Conservation (phyloP, 2,797 vertebrate genomes). For the Lepilemur ruficaudatus region DNA sequence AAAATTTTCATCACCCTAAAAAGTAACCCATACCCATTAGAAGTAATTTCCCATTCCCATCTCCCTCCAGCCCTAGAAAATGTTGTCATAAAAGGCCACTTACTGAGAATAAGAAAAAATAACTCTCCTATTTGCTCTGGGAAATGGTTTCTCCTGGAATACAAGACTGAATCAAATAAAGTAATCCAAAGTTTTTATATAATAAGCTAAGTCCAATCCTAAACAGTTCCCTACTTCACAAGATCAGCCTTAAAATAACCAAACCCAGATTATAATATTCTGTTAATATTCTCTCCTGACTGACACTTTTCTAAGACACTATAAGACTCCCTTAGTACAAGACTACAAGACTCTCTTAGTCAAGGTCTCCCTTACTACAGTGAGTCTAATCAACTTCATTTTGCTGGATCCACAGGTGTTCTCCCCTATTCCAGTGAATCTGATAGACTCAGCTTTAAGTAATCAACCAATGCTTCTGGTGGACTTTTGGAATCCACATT, state of each 20-base stretch:
- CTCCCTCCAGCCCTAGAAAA: not conserved
- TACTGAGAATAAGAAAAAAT: slow-evolving; percentile 35
- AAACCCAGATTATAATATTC: not conserved
- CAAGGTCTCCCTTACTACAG: not conserved
- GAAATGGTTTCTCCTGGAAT: not conserved
- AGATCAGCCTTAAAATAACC: not conserved
- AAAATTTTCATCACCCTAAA: not conserved
- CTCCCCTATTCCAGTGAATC: not conserved
- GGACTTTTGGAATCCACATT: not conserved
- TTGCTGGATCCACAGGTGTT: not conserved
- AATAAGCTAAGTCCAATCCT: not conserved
- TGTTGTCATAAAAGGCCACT: not conserved
- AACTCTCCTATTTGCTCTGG: not conserved
- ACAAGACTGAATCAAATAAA: not conserved
- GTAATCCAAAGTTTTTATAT: not conserved
- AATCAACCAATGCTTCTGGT: not conserved
- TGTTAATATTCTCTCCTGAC: not conserved
- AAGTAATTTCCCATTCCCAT: not conserved
- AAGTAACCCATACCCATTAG: not conserved
- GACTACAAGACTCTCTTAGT: not conserved
- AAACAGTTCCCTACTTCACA: not conserved
- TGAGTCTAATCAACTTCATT: not conserved
- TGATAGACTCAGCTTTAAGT: not conserved
- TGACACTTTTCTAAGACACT: not conserved
- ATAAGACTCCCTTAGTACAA: not conserved